Evolutionary conservation across 37 sponge, comb jelly and placozoan genomes (phyloP), one percentile per base, ranked within the genome.

Genomic region (Eunapius fragilis): DNA sequence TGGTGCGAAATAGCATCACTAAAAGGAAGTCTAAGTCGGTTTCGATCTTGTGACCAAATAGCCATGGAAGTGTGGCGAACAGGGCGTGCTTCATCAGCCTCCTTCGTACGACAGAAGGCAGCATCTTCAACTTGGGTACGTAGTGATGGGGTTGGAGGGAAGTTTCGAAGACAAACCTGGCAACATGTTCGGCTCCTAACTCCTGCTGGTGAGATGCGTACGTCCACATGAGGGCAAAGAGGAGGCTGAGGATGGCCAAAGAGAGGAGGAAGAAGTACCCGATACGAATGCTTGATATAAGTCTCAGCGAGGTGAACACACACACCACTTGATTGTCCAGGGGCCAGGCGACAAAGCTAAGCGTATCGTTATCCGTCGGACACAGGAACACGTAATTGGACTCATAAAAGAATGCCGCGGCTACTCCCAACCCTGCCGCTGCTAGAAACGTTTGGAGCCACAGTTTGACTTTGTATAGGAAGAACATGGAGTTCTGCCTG

Each of bases 1-100:
- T 83, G 17, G 90, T 90, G 23, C 90, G 76, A 76, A 82, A 90
- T 37, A 90, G 67, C 58, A 70, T 85, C 37, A 90, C 27, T 45
- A 90, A 24, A 70, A 90, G 67, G 37, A 90, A 90, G 58, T 90
- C 86, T 36, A 86, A 36, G 71, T 90, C 85, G 3, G 90, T 90
- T 11, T 30, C 11, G 38, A 90, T 84, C 32, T 68, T n/a, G 17
- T 86, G 82, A 2, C 82, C 80, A 12, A 68, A 76, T 23, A 32
- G 71, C 81, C 68, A 76, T 75, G 90, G 82, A 25, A 85, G 67
- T 7, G 30, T 76, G 25, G 78, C 70, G 77, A 85, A 76, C 5
- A 81, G 38, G 14, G 22, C 25, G 14, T 35, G 47, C 19, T 33
- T 73, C 31, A 50, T 86, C 25, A 82, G 36, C 3, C 74, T 25